Conservation (phyloP, 2,888 invertebrate genomes). For the Drosophila pseudotalamancana region DNA sequence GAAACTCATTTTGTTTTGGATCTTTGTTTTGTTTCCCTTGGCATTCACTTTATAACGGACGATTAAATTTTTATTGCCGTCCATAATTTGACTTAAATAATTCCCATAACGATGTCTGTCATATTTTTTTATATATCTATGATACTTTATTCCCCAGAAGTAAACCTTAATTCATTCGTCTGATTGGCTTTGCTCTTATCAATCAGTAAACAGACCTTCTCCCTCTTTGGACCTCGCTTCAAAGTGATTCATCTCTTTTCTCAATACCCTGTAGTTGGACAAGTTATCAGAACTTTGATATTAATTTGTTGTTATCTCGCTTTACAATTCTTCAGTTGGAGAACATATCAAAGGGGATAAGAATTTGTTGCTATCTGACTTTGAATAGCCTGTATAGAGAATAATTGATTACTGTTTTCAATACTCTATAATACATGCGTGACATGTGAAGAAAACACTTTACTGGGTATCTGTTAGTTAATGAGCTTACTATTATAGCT, state of each 20-base stretch:
- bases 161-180: constrained; percentile 33
- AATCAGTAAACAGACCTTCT: neutral
- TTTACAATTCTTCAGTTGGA: too few species aligned
- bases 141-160: constrained; percentile 23
- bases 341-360: too few species aligned
- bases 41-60: constrained; percentile 4
- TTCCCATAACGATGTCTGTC: constrained; percentile 14
- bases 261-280: neutral
- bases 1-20: constrained; percentile 37
- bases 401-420: constrained; percentile 8
- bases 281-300: too few species aligned
- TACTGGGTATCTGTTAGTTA: neutral
- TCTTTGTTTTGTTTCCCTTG: constrained; percentile 11
- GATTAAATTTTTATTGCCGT: constrained; percentile 26
- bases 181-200: constrained; percentile 47
- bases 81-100: constrained; percentile 31
- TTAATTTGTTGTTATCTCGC: too few species aligned
- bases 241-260: constrained; percentile 13
- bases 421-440: neutral
- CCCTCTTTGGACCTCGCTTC: neutral
- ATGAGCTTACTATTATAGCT: neutral
- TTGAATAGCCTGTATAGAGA: too few species aligned
- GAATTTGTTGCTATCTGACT: too few species aligned
- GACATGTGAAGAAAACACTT: neutral
- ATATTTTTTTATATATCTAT: neutral